A percentile compares a stretch with the other conserved stretches of the same genome.
phyloP scores from a whole-genome alignment of 1,140 invertebrate genomes.

The Melitaea cinxia region DNA sequence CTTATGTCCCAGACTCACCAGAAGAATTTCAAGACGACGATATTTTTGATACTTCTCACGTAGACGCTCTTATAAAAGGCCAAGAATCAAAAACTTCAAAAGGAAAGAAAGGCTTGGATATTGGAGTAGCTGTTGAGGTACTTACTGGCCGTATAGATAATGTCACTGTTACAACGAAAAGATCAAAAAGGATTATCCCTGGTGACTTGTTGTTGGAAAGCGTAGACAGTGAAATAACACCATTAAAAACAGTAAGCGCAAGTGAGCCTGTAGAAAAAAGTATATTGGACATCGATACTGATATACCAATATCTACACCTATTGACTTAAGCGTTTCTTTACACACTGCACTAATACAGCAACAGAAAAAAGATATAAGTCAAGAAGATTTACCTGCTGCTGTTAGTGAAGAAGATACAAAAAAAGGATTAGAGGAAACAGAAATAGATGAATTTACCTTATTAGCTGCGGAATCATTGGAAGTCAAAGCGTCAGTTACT shows the following conservation, averaged over 20 bases:
- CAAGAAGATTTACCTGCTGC: slow-evolving; percentile 52
- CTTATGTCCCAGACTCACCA: slow-evolving; percentile 92
- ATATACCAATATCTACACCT: slow-evolving; percentile 83
- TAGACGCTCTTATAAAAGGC: slow-evolving; percentile 91
- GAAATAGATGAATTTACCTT: slow-evolving; percentile 89
- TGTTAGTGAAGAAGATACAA: slow-evolving; percentile 33
- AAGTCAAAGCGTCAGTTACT: slow-evolving; percentile 79
- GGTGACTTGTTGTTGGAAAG: slow-evolving; percentile 87
- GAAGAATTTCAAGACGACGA: slow-evolving; percentile 86
- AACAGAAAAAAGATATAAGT: slow-evolving; percentile 63
- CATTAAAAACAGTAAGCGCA: slow-evolving; percentile 14
- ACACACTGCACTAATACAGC: slow-evolving; percentile 78
- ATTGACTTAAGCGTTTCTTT: slow-evolving; percentile 85
- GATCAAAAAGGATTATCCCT: slow-evolving; percentile 83
- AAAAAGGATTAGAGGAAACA: slow-evolving; percentile 80
- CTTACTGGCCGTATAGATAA: slow-evolving; percentile 90
- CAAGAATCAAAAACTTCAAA: slow-evolving; percentile 86
- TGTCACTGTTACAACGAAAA: slow-evolving; percentile 83
- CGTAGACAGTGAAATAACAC: slow-evolving; percentile 81
- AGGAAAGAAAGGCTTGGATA: slow-evolving; percentile 90
- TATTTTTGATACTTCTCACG: slow-evolving; percentile 92
- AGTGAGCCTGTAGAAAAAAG: slow-evolving; percentile 81
- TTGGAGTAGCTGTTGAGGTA: slow-evolving; percentile 92
- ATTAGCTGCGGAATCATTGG: slow-evolving; percentile 87
- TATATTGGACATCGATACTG: slow-evolving; percentile 88